Conservation (phyloP, 2,888 invertebrate species). For the Chirona hameri region DNA sequence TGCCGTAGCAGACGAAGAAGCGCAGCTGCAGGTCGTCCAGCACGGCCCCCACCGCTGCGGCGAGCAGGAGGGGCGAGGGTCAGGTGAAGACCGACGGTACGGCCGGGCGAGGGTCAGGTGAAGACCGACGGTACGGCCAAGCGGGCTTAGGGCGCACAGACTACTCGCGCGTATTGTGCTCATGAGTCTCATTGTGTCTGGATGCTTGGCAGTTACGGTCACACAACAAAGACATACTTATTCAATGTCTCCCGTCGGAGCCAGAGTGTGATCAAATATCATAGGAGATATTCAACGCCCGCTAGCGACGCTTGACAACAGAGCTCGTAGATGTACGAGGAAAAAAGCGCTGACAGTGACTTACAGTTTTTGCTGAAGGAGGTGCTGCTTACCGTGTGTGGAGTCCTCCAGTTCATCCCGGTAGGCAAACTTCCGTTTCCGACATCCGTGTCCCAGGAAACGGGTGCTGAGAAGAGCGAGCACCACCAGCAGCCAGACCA, state of each 20-base stretch:
- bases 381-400: neutral
- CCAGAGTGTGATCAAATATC: no score
- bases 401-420: neutral
- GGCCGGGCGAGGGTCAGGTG: neutral
- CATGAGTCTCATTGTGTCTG: no score
- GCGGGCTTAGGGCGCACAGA: neutral
- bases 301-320: no score
- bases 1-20: slow-evolving; percentile 57
- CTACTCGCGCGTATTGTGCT: neutral
- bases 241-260: no score
- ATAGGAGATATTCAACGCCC: no score
- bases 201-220: no score
- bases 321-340: no score
- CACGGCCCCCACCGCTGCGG: slow-evolving; percentile 41
- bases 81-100: neutral
- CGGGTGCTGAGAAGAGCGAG: neutral
- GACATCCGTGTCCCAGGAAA: neutral
- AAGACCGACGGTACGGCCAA: neutral
- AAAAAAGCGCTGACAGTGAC: no score
- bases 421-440: neutral
- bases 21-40: slow-evolving; percentile 50
- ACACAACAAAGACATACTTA: no score
- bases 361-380: no score
- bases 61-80: neutral
- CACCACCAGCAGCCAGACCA: neutral